A percentile compares a stretch with the other conserved stretches of the same genome.
These are phyloP conservation scores for Drosophila neutralis DNA, from an alignment of 2,888 invertebrate species.

Conservation along the genomic window DNA sequence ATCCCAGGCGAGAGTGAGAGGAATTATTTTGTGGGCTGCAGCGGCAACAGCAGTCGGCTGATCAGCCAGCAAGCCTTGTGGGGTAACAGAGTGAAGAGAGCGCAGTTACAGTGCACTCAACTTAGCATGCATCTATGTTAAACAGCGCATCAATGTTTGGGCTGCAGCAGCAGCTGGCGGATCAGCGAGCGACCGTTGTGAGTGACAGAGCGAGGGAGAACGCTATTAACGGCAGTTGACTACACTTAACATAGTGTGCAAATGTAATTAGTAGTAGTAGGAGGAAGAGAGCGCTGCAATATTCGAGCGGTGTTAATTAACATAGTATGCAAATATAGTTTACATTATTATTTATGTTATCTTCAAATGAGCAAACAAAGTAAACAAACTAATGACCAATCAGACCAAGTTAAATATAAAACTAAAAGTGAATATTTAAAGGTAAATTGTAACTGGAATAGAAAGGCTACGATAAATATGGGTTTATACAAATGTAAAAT, in stretches of 20 bases:
- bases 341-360: neutral
- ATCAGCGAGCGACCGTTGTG: too few relatives aligned
- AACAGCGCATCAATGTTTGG: too few relatives aligned
- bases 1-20: neutral
- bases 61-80: too few relatives aligned
- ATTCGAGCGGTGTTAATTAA: too few relatives aligned
- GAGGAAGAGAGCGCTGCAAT: too few relatives aligned
- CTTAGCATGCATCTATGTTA: neutral
- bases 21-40: neutral
- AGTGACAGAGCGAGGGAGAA: too few relatives aligned
- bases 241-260: too few relatives aligned
- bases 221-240: too few relatives aligned
- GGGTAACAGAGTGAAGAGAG: neutral
- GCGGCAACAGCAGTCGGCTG: too few relatives aligned
- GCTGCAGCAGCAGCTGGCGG: too few relatives aligned
- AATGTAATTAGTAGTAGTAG: too few relatives aligned
- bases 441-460: neutral
- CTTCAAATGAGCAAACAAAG: neutral
- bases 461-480: neutral
- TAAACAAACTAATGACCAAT: neutral
- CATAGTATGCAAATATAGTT: neutral
- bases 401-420: neutral
- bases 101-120: neutral
- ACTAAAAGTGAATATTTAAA: neutral
- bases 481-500: neutral